These are phyloP conservation scores for Brachionus koreanus DNA, from an alignment of 1,140 invertebrate genomes.

Conservation along the genomic window DNA sequence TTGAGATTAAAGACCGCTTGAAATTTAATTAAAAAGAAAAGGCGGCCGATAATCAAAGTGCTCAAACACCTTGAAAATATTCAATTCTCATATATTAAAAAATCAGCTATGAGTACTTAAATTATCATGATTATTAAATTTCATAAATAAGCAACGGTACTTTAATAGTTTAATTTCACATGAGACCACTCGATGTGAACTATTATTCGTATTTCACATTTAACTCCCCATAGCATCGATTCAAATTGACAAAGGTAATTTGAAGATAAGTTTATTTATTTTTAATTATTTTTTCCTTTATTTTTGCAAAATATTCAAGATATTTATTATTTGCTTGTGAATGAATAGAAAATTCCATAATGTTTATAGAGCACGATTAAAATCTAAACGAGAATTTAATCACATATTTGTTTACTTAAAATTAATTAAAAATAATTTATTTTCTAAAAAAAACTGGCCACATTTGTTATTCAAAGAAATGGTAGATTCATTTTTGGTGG, in stretches of 20 bases:
- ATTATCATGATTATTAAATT: conserved; percentile 18
- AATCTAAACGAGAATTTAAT: background rate
- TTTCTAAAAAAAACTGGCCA: background rate
- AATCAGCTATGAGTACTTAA: conserved; percentile 7
- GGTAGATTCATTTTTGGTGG: too few species aligned
- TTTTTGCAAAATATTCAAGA: background rate
- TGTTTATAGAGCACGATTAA: background rate
- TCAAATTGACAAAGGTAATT: background rate
- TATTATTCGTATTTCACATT: background rate
- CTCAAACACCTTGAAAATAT: background rate
- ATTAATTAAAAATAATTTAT: background rate
- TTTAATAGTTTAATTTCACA: conserved; percentile 8
- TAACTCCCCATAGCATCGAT: background rate
- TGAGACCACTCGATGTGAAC: background rate
- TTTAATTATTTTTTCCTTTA: conserved; percentile 30
- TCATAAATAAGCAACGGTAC: conserved; percentile 23
- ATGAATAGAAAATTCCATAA: conserved; percentile 11
- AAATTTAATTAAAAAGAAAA: background rate
- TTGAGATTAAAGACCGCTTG: background rate
- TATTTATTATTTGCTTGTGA: background rate
- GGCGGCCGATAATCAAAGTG: background rate
- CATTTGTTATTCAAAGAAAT: background rate
- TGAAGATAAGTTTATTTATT: conserved; percentile 32
- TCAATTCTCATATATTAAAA: background rate
- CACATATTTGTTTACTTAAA: background rate